Evolutionary conservation across 2,888 invertebrate genomes (phyloP), one percentile per base, ranked within the genome.

Genomic region (Eledona agricola): DNA sequence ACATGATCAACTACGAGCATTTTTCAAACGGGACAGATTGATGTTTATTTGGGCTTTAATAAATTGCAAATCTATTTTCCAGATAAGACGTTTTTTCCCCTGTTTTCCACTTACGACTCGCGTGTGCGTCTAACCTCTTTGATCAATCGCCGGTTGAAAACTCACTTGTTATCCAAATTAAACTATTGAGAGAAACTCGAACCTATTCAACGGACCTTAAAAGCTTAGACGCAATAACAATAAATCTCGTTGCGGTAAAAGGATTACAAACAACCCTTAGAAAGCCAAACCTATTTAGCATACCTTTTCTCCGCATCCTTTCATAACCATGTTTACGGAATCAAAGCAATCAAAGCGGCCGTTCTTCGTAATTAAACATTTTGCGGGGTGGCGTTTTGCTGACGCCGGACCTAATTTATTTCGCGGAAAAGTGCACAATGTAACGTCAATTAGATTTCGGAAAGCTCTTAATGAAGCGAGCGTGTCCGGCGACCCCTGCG

Each of bases 211-310:
- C 43, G 51, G 57, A 55, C 59, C 57, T 55, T 59, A 54, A 45
- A 45, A 34, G 51, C 51, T 51, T 37, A 51, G 45, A 58, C 55
- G 65, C 61, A 62, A 63, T 65, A 65, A 64, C 60, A 60, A 65
- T 65, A 65, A 65, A 65, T 65, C 65, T 60, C 49, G 19, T 43
- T 57, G 60, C 51, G 63, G 65, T 63, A 60, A 63, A 60, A 59
- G 63, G 64, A 64, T 64, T 64, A 64, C 55, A 58, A 45, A 57
- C 55, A 51, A 26, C 58, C 59, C 58, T 59, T 49, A 29, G 59
- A 55, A 43, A 15, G 54, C 46, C 49, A 45, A 25, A 42, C 54
- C 62, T 61, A 62, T 59, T 61, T 63, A 62, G 62, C 62, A 62
- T 63, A 63, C 63, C 62, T 63, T 59, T 40, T 34, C 50, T 49